A percentile compares a stretch with the other conserved stretches of the same genome.
Evolutionary conservation across 2,797 vertebrate species (phyloP).

Genomic region (Nyctalus aviator): DNA sequence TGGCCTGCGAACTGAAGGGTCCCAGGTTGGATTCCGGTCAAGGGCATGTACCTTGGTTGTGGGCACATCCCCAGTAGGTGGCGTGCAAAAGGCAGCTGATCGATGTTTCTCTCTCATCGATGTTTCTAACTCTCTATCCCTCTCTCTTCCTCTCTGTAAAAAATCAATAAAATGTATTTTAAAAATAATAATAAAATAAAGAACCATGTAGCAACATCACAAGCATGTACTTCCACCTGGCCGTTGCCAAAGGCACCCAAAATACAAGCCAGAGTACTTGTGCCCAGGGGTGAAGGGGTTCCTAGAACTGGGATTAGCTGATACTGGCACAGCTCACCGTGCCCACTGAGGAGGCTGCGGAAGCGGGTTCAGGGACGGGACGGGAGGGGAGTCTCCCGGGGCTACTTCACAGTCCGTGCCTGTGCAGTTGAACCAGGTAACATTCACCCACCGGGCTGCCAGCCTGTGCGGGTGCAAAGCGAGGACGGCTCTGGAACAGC

Average conservation of each 20-base stretch:
- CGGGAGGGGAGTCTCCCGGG: neutral
- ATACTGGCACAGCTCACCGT: neutral
- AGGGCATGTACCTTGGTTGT: no score
- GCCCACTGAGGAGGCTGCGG: neutral
- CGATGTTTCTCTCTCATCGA: no score
- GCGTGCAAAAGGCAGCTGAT: no score
- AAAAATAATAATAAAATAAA: neutral
- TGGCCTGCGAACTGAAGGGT: no score
- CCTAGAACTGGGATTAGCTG: neutral
- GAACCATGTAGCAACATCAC: neutral
- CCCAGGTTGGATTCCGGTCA: no score
- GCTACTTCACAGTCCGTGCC: neutral
- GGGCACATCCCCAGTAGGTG: no score
- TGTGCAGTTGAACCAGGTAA: neutral
- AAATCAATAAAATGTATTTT: no score
- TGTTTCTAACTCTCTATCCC: no score
- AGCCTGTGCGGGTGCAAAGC: neutral
- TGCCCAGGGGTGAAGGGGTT: neutral
- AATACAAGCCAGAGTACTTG: neutral
- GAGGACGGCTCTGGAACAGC: neutral
- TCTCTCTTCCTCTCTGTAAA: no score
- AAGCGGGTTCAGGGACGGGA: neutral
- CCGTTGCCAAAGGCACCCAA: slow-evolving; percentile 18
- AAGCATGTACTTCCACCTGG: neutral
- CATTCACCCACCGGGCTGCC: neutral